Conservation (phyloP, 2,113 vertebrate genomes). For the Uria lomvia region DNA sequence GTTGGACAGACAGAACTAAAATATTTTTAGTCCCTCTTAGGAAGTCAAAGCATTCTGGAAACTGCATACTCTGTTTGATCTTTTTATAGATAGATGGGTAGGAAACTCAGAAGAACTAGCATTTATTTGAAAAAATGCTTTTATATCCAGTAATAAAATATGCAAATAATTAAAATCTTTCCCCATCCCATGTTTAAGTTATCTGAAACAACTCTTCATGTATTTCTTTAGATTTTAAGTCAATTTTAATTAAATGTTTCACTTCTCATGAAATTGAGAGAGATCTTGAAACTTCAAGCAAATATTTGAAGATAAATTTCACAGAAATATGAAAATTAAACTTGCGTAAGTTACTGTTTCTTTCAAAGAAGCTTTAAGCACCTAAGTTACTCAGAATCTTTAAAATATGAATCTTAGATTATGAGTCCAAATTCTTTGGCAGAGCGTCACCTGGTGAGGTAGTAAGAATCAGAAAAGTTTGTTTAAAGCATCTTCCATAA, state of each 20-base stretch:
- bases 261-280: not conserved
- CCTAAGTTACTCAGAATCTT: not conserved
- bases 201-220: not conserved
- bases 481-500: not conserved
- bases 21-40: not conserved
- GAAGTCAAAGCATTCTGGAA: not conserved
- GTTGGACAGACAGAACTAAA: not conserved
- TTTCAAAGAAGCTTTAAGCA: not conserved
- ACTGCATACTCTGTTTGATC: slow-evolving; percentile 24
- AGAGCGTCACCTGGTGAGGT: not conserved
- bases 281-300: slow-evolving; percentile 17
- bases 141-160: slow-evolving; percentile 14
- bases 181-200: not conserved
- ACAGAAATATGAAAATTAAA: slow-evolving; percentile 1
- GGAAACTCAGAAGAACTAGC: not conserved
- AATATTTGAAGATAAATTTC: slow-evolving; percentile 45
- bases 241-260: slow-evolving; percentile 17
- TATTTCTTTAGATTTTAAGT: slow-evolving; percentile 20
- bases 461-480: not conserved
- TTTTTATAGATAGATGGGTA: not conserved
- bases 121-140: slow-evolving; percentile 31
- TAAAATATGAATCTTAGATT: not conserved
- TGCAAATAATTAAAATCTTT: slow-evolving; percentile 6
- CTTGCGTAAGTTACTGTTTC: not conserved
- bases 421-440: not conserved